phyloP scores from a whole-genome alignment of 2,888 invertebrate species.

The Eupithecia dodoneata region DNA sequence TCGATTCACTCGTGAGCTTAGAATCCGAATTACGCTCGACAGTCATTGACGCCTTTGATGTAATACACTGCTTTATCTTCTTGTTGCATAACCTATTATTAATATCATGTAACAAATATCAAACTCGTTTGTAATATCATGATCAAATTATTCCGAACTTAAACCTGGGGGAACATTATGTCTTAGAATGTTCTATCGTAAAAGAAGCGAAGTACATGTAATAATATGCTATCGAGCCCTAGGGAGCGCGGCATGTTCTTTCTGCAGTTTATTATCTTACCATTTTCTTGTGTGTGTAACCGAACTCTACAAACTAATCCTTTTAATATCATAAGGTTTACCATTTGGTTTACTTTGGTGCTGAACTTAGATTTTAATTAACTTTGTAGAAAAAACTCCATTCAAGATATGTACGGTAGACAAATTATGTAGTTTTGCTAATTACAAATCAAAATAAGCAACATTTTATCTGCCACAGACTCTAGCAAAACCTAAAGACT shows the following conservation, averaged over 20 bases:
- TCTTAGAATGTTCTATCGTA: conserved; percentile 19
- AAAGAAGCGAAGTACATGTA: conserved; percentile 22
- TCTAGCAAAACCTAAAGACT: background rate
- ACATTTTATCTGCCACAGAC: background rate
- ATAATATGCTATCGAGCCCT: conserved; percentile 18
- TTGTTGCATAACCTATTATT: no score
- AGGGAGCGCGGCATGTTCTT: conserved; percentile 4
- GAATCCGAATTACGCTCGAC: no score
- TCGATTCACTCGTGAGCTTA: no score
- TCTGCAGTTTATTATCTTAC: conserved; percentile 21
- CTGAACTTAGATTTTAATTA: background rate
- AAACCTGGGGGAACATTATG: conserved; percentile 20
- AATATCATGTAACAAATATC: background rate
- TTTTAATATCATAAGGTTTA: background rate
- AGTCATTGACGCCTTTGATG: no score
- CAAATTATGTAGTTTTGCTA: background rate
- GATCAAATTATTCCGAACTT: background rate
- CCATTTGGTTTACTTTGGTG: conserved; percentile 8
- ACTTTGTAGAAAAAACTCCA: background rate
- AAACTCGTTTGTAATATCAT: background rate
- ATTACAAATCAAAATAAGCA: background rate
- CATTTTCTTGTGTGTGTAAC: conserved; percentile 9
- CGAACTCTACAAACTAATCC: background rate
- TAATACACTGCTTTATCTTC: no score
- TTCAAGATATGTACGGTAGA: background rate